These are phyloP conservation scores for Hydropsyche tenuis DNA, from an alignment of 1,140 invertebrate species.

Conservation along the genomic window DNA sequence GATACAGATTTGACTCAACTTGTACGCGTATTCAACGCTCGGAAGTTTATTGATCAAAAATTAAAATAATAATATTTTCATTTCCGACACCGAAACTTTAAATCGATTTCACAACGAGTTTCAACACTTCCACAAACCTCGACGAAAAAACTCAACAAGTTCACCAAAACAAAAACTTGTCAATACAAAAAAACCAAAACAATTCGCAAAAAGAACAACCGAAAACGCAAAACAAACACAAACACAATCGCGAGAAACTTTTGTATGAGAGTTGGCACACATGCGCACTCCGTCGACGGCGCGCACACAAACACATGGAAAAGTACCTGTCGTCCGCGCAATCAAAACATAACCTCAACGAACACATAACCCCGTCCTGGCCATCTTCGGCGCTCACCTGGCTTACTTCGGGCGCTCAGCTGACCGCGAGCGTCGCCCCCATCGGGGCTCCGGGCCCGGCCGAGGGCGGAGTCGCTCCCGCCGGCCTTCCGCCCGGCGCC, in stretches of 20 bases:
- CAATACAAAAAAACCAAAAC: conserved; percentile 1
- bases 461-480: not conserved
- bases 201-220: not conserved
- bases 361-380: not conserved
- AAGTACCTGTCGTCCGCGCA: conserved; percentile 25
- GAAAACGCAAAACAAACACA: not conserved
- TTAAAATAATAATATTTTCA: no score
- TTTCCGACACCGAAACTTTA: no score
- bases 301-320: not conserved
- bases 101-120: no score
- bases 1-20: no score
- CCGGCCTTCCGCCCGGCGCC: conserved; percentile 38
- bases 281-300: no score
- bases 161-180: not conserved
- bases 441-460: conserved; percentile 11
- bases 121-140: no score
- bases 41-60: not conserved
- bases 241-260: not conserved
- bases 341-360: conserved; percentile 49
- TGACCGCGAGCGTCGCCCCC: not conserved
- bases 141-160: no score
- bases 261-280: not conserved
- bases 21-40: no score
- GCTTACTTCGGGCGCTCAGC: not conserved
- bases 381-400: not conserved